A percentile compares a stretch with the other conserved stretches of the same genome.
These are phyloP conservation scores for Erythrocercus mccallii DNA, from an alignment of 2,113 vertebrate genomes.

Conservation along the genomic window DNA sequence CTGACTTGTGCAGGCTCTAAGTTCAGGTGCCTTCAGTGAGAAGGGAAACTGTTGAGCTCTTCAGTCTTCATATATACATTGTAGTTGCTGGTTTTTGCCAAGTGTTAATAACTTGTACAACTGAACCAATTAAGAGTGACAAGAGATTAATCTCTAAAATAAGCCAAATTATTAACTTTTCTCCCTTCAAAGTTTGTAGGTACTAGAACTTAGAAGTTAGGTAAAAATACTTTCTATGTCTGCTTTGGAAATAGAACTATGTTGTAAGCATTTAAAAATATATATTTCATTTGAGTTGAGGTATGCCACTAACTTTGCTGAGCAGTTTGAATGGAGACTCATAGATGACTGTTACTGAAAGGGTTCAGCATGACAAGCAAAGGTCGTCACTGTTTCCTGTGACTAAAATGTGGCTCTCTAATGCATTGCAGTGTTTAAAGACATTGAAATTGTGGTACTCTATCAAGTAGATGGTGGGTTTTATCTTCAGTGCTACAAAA, in stretches of 20 bases:
- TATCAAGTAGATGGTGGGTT: not conserved
- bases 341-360: not conserved
- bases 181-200: not conserved
- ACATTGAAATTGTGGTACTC: not conserved
- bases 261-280: not conserved
- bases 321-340: not conserved
- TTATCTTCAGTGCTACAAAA: not conserved
- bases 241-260: not conserved
- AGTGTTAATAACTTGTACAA: not conserved
- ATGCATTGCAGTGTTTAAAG: not conserved
- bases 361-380: not conserved
- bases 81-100: not conserved
- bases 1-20: not conserved
- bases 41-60: not conserved
- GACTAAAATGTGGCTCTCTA: not conserved
- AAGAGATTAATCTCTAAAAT: not conserved
- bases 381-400: not conserved
- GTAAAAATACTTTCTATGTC: not conserved
- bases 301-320: not conserved
- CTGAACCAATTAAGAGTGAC: not conserved
- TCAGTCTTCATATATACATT: accelerated
- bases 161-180: not conserved
- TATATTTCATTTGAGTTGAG: accelerated
- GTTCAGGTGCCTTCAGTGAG: not conserved
- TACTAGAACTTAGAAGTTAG: not conserved